phyloP scores from a whole-genome alignment of 2,797 vertebrate species.

The Triplophysa yarkandensis region DNA sequence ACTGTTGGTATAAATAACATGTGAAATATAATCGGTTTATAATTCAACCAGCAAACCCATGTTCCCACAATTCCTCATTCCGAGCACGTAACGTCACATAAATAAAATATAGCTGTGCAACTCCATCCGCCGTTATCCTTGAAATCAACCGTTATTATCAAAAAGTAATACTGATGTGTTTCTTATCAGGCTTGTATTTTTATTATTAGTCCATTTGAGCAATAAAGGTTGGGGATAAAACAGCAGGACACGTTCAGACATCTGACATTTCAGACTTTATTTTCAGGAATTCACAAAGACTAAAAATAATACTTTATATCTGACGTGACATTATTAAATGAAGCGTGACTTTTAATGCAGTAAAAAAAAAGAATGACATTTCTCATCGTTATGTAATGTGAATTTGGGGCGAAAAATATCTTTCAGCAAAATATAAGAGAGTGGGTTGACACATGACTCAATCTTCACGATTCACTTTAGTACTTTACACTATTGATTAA shows the following conservation, averaged over 20 bases:
- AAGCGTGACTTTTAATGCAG: not conserved
- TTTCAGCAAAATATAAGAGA: not conserved
- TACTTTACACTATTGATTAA: not conserved
- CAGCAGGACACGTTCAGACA: slow-evolving; percentile 48
- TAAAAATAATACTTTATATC: not conserved
- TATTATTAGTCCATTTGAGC: slow-evolving; percentile 63
- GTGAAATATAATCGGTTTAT: slow-evolving; percentile 13
- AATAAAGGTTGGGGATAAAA: slow-evolving; percentile 71
- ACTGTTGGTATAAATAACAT: not conserved
- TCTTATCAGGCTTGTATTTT: slow-evolving; percentile 67
- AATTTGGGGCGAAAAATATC: not conserved
- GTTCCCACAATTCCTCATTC: slow-evolving; percentile 4
- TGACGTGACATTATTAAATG: not conserved
- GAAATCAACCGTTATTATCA: slow-evolving; percentile 51
- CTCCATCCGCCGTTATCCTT: slow-evolving; percentile 28
- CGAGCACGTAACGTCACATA: slow-evolving; percentile 9
- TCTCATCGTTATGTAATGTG: not conserved
- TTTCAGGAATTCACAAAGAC: too few relatives aligned
- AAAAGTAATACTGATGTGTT: slow-evolving; percentile 62
- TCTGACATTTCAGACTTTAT: slow-evolving; percentile 77
- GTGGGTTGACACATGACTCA: not conserved
- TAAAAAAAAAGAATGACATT: not conserved
- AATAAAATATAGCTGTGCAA: slow-evolving; percentile 41
- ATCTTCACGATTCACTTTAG: not conserved
- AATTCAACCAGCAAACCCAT: not conserved